phyloP scores from a whole-genome alignment of 2,797 vertebrate species.

The Tiaroga cobitis region DNA sequence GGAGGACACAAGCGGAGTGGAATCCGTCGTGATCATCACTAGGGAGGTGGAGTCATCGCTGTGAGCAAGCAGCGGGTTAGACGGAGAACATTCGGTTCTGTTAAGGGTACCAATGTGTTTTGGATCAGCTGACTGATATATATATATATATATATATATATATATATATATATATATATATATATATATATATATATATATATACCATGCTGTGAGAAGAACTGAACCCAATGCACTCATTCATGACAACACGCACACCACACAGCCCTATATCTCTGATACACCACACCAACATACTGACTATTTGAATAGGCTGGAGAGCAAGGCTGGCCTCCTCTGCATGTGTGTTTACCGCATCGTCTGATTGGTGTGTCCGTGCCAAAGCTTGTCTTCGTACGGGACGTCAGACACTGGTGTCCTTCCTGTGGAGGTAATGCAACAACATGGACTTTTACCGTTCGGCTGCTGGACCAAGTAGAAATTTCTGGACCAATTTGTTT shows the following conservation, averaged over 20 bases:
- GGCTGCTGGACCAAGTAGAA: constrained; percentile 62
- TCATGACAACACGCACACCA: background rate
- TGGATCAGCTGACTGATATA: constrained; percentile 3
- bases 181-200: no score
- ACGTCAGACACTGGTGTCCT: constrained; percentile 52
- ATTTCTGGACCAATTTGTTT: constrained; percentile 34
- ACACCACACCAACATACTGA: constrained; percentile 60
- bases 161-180: no score
- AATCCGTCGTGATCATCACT: constrained; percentile 71
- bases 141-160: no score
- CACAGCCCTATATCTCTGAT: constrained; percentile 48
- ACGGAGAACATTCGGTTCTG: background rate
- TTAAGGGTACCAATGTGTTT: background rate
- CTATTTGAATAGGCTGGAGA: constrained; percentile 65
- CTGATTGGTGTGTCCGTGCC: constrained; percentile 59
- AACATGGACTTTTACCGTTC: constrained; percentile 42
- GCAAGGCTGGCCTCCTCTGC: constrained; percentile 59
- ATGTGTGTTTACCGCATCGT: constrained; percentile 47
- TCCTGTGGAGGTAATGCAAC: constrained; percentile 56
- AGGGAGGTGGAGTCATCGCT: constrained; percentile 91
- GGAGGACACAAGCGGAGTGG: constrained; percentile 74
- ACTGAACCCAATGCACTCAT: constrained; percentile 16
- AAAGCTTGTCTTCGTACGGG: constrained; percentile 73
- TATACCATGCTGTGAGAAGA: constrained; percentile 24
- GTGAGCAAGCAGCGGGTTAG: constrained; percentile 71